A percentile compares a stretch with the other conserved stretches of the same genome.
phyloP scores from a whole-genome alignment of 2,888 invertebrate genomes.

The Clitarchus hookeri region DNA sequence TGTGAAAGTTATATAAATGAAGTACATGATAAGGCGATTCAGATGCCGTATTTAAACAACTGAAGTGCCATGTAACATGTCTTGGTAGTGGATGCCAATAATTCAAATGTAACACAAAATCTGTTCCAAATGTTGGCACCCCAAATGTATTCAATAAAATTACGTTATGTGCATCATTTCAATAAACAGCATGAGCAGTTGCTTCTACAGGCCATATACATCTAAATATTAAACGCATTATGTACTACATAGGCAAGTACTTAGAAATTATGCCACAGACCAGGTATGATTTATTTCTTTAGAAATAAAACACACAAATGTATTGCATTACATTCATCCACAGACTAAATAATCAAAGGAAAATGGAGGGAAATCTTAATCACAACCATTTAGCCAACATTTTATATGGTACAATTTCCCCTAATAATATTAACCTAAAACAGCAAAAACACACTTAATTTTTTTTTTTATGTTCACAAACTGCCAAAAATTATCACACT shows the following conservation, averaged over 20 bases:
- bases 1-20: background rate
- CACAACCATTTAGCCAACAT: no score
- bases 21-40: background rate
- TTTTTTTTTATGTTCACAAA: no score
- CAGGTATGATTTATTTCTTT: no score
- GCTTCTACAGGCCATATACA: background rate
- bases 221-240: background rate
- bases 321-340: no score
- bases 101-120: background rate
- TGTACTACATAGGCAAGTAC: background rate
- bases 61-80: background rate
- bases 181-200: no score
- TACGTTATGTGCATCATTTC: background rate
- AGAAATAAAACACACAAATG: no score
- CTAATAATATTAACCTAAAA: no score
- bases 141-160: background rate
- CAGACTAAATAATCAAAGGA: no score
- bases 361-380: no score
- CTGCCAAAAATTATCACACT: no score
- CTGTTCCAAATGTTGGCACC: background rate
- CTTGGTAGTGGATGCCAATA: background rate
- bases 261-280: background rate
- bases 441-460: no score
- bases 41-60: background rate
- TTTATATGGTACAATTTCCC: no score